Base-by-base conservation (phyloP, 2,113 vertebrate genomes). In the Crypturellus undulatus region DNA sequence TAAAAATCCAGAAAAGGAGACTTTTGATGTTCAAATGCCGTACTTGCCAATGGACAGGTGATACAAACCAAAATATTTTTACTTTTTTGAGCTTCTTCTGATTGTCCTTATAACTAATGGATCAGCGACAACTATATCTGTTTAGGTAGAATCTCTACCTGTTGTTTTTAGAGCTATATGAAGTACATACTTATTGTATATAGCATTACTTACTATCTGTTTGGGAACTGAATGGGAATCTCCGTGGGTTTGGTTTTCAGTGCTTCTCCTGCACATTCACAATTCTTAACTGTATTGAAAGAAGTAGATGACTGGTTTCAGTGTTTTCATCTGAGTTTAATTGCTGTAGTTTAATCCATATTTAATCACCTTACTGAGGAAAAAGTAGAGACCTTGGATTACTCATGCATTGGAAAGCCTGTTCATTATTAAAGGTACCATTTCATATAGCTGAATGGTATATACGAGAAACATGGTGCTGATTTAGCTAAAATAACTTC, bases 401-500 rank as follows among this genome's bases (percentile, higher is more conserved):
- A 9, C 42, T 79, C 64, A 12, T 59, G 12, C 32, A 21, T 16
- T 71, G 84, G 77, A 73, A 83, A 80, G 49, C 64, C 73, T 86
- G 0, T 87, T 87, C 24, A 10, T 85, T 78, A 79, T 91, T 64
- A 45, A 65, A 65, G 87, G 9, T 72, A 30, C 14, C 34, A 25
- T 92, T 94, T 95, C 63, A 51, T 59, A 12, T 40, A 80, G 77
- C 76, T 67, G 62, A 42, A 62, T 73, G 84, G 85, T 71, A 45
- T 6, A 4, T 34, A 26, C 79, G 72, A 84, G 92, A 72, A 84
- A 49, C 69, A 28, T 9, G 83, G 25, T 96, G 92, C 96, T 96
- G 92, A 93, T 95, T 54, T 84, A 97, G 93, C 91, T 91, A 64
- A 91, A 93, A 71, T 47, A 81, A 49, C 69, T 92, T 79, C 47